Base-by-base conservation (phyloP, 2,797 vertebrate genomes). In the Gallinago solitaria region DNA sequence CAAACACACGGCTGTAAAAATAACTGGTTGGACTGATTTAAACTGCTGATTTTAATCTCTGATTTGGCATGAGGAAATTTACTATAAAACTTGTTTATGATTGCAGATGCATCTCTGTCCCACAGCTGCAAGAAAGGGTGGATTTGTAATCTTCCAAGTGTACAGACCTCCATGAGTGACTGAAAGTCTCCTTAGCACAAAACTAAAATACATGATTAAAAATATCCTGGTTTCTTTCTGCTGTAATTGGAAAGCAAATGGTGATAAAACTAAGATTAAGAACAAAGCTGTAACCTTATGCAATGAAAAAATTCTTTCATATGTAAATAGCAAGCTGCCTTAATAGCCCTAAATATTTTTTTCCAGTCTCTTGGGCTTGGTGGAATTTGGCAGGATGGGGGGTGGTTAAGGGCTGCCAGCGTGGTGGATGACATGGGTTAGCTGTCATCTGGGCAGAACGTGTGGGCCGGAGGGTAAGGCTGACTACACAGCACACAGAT, bases 1-100 rank as follows among this genome's bases (percentile, higher is more conserved):
- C 63, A 76, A 83, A 77, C 33, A 82, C 28, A 76, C 1, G 16
- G 28, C 60, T 86, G 83, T 53, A 96, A 92, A 95, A 95, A 81
- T 74, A 89, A 95, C 57, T 83, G 75, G 63, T 83, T 73, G 68
- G 61, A 67, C 60, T 47, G 63, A 96, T 76, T 53, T 37, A 92
- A 86, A 73, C 28, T 68, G 48, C 59, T 92, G 89, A 96, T 95
- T 85, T 85, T 83, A 81, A 94, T 90, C 73, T 94, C n/a, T 2
- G 4, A 30, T 83, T 81, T 35, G 71, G 41, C 78, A 80, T 69
- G 82, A 94, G 41, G 56, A 93, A 94, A 81, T 89, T 73, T 86
- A 78, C 78, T 82, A 48, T 60, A 88, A 95, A 93, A 86, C 59
- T 70, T 73, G 24, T 67, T 91, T 32, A 87, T 30, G n/a, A 65